Percentiles rank a stretch among this genome's conserved stretches.
phyloP scores from a whole-genome alignment of 2,113 vertebrate species.

The Rhabdomys dilectus region DNA sequence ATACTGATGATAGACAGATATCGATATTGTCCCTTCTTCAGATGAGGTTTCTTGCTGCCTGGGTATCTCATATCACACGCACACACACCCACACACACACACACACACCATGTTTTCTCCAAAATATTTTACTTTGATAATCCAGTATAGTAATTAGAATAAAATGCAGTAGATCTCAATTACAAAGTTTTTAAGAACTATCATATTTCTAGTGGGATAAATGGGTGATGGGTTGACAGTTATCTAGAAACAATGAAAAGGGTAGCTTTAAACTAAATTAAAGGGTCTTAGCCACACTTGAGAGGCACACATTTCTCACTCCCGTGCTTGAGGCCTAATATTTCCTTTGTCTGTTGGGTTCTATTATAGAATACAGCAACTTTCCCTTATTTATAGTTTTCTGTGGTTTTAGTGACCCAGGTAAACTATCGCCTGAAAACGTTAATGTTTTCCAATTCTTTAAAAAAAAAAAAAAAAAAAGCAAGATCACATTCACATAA shows the following conservation, averaged over 20 bases:
- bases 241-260: conserved; percentile 2
- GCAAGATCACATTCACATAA: background rate
- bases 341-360: background rate
- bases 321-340: background rate
- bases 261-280: background rate
- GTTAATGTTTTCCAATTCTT: background rate
- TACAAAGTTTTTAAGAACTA: conserved; percentile 25
- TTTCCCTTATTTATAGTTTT: no score
- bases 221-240: background rate
- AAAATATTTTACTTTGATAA: conserved; percentile 1
- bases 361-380: background rate
- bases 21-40: background rate
- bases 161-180: background rate
- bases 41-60: background rate
- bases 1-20: background rate
- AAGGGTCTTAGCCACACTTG: background rate
- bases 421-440: background rate
- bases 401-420: background rate
- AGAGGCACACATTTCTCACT: background rate
- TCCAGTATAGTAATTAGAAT: background rate
- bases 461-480: no score
- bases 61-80: background rate
- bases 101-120: background rate
- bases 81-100: background rate
- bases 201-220: background rate